phyloP scores from a whole-genome alignment of 2,113 vertebrate genomes.

The Acanthochromis polyacanthus region DNA sequence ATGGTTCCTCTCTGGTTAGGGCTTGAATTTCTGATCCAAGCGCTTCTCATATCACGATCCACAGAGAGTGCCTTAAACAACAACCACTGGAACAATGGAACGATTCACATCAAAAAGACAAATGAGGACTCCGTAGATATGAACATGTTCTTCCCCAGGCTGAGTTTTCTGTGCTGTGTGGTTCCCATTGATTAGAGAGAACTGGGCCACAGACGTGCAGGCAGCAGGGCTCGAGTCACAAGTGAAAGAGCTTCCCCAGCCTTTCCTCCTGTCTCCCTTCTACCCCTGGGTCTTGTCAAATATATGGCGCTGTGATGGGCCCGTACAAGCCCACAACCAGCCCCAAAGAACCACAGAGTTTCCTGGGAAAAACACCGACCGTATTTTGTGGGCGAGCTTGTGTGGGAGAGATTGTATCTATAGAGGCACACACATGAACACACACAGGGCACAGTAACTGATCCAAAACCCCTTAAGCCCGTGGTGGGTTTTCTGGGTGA shows the following conservation, averaged over 20 bases:
- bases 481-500: conserved; percentile 47
- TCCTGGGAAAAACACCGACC: conserved; percentile 58
- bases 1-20: conserved; percentile 15
- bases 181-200: conserved; percentile 43
- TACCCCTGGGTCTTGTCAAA: conserved; percentile 71
- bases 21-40: conserved; percentile 58
- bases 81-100: conserved; percentile 20
- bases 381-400: conserved; percentile 52
- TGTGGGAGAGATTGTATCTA: conserved; percentile 35
- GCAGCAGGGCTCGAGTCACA: conserved; percentile 54
- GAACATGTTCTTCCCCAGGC: conserved; percentile 30
- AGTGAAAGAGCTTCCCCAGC: conserved; percentile 58
- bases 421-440: conserved; percentile 21
- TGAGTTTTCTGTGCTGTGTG: conserved; percentile 18
- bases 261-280: conserved; percentile 59
- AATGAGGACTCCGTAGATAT: conserved; percentile 31
- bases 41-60: conserved; percentile 27
- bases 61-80: conserved; percentile 31
- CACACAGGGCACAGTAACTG: conserved; percentile 13
- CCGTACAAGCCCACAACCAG: conserved; percentile 40
- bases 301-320: conserved; percentile 43
- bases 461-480: conserved; percentile 42
- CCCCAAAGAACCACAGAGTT: conserved; percentile 52
- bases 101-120: conserved; percentile 24
- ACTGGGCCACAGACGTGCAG: conserved; percentile 43